Evolutionary conservation across 2,113 vertebrate species (phyloP).

Genomic region (Tragelaphus buxtoni): DNA sequence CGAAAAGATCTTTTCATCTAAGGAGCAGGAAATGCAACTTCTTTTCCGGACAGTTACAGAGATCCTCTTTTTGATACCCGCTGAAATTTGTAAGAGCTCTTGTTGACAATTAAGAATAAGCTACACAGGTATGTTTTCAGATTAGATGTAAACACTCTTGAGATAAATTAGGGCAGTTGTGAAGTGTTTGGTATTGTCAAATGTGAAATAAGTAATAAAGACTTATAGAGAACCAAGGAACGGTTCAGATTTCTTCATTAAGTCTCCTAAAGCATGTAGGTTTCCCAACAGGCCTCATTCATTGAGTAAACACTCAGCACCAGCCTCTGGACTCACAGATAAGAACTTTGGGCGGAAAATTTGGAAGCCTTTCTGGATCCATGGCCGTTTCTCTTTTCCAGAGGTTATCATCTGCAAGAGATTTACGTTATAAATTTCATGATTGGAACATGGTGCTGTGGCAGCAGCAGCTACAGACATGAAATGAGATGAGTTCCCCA

Average conservation of each 20-base stretch:
- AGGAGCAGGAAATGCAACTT: not conserved
- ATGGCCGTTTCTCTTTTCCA: constrained; percentile 37
- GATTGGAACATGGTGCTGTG: constrained; percentile 47
- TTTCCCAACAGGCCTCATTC: not conserved
- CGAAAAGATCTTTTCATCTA: constrained; percentile 11
- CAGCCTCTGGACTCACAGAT: not conserved
- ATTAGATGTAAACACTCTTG: not conserved
- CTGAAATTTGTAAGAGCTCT: not conserved
- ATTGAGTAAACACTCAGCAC: not conserved
- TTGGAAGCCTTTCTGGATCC: not conserved
- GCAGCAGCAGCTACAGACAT: constrained; percentile 7
- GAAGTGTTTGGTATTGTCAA: not conserved
- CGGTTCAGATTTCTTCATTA: not conserved
- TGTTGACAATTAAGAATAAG: not conserved
- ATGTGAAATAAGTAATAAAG: not conserved
- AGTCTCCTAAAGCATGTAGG: not conserved
- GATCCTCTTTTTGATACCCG: not conserved
- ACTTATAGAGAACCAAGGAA: not conserved
- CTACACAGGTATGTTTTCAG: not conserved
- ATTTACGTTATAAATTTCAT: constrained; percentile 45
- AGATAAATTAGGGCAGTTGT: not conserved
- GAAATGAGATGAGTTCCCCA: constrained; percentile 30
- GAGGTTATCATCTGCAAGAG: constrained; percentile 52
- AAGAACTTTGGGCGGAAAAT: not conserved
- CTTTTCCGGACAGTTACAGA: constrained; percentile 10